Evolutionary conservation across 2,888 invertebrate species (phyloP).

Genomic region (Mystacides longicornis): DNA sequence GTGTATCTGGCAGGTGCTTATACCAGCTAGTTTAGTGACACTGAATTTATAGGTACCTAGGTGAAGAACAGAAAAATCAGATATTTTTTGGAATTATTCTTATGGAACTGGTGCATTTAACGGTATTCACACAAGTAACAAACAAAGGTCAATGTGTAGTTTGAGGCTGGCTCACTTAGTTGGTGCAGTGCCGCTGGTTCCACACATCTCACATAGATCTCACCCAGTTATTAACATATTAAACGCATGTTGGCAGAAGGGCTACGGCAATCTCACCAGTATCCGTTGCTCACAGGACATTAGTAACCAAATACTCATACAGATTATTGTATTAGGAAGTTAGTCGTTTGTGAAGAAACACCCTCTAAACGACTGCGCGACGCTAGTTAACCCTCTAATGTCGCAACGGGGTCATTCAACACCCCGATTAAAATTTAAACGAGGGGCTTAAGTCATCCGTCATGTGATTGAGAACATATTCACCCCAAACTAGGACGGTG

Average conservation of each 20-base stretch:
- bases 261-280: constrained; percentile 1
- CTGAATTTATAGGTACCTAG: too few species aligned
- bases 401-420: constrained; percentile 3
- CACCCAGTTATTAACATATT: too few species aligned
- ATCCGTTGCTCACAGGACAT: constrained; percentile 1
- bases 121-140: too few species aligned
- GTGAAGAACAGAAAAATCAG: too few species aligned
- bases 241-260: background rate
- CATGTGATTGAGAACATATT: constrained; percentile 3
- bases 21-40: too few species aligned
- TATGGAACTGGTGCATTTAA: too few species aligned
- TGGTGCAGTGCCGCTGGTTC: too few species aligned
- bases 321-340: constrained; percentile 1
- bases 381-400: background rate
- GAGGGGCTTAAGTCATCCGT: background rate
- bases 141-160: too few species aligned
- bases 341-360: constrained; percentile 1
- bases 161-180: too few species aligned
- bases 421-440: constrained; percentile 4
- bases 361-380: background rate
- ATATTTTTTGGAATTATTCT: too few species aligned
- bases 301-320: background rate
- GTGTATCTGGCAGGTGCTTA: too few species aligned
- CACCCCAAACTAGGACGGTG: background rate
- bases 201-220: too few species aligned